These are phyloP conservation scores for Scaptomyza tumidula DNA, from an alignment of 2,888 invertebrate genomes.

Conservation along the genomic window DNA sequence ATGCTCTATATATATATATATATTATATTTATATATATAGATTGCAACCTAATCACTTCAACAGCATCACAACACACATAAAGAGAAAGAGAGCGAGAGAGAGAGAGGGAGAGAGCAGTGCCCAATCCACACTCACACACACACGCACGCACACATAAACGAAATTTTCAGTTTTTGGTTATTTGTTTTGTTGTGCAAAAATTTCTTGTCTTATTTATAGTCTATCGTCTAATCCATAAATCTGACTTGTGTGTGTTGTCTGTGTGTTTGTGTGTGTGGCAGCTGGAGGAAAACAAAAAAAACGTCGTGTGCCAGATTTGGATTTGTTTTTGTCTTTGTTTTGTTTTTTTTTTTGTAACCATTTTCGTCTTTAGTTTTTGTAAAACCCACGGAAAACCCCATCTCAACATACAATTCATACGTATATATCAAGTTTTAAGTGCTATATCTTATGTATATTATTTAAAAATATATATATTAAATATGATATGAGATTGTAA, in stretches of 20 bases:
- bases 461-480: conserved; percentile 42
- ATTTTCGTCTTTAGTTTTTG: conserved; percentile 13
- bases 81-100: too few species aligned
- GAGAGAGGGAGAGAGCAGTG: conserved; percentile 26
- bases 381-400: neutral
- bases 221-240: neutral
- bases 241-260: conserved; percentile 17
- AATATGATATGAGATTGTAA: conserved; percentile 32
- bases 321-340: neutral
- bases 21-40: conserved; percentile 8
- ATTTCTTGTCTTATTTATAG: conserved; percentile 9
- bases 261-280: conserved; percentile 16
- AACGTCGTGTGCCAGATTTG: conserved; percentile 6
- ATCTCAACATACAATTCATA: neutral
- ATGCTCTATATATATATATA: conserved; percentile 2
- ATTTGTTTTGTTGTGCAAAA: conserved; percentile 5
- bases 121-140: conserved; percentile 35
- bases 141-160: conserved; percentile 25
- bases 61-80: conserved; percentile 46
- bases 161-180: neutral
- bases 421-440: conserved; percentile 17
- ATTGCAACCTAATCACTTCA: conserved; percentile 39
- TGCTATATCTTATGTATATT: conserved; percentile 53
- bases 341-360: neutral
- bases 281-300: neutral